phyloP scores from a whole-genome alignment of 2,888 invertebrate species.

The Drosophila suboccidentalis region DNA sequence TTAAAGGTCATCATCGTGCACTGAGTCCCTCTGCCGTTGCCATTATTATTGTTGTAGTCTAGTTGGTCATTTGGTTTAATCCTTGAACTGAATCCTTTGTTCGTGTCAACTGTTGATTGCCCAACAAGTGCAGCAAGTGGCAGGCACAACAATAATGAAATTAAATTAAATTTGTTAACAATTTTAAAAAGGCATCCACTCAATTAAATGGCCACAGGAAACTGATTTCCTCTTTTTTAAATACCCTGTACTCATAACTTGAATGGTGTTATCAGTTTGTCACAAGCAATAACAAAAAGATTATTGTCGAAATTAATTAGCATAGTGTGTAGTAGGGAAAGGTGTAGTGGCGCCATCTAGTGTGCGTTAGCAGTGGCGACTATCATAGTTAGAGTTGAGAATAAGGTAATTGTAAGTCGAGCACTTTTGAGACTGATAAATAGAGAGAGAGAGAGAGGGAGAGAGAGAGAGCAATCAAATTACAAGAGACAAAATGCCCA shows the following conservation, averaged over 20 bases:
- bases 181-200: conserved; percentile 55
- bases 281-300: neutral
- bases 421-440: neutral
- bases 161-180: conserved; percentile 69
- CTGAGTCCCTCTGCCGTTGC: neutral
- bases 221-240: conserved; percentile 34
- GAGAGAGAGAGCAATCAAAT: conserved; percentile 66
- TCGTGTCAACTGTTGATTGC: conserved; percentile 65
- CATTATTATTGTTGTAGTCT: conserved; percentile 25
- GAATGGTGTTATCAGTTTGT: neutral
- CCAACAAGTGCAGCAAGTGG: conserved; percentile 13
- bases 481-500: conserved; percentile 75
- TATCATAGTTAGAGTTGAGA: neutral
- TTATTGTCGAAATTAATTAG: neutral
- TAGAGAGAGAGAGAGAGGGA: neutral
- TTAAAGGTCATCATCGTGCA: conserved; percentile 45
- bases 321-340: neutral
- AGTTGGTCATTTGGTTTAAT: conserved; percentile 39
- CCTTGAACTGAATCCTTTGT: conserved; percentile 19
- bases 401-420: neutral
- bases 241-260: neutral
- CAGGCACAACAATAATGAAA: conserved; percentile 42
- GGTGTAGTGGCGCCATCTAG: neutral
- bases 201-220: conserved; percentile 66
- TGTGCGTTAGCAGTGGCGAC: neutral